Evolutionary conservation across 2,113 vertebrate species (phyloP).

Genomic region (Hystrix brachyura): DNA sequence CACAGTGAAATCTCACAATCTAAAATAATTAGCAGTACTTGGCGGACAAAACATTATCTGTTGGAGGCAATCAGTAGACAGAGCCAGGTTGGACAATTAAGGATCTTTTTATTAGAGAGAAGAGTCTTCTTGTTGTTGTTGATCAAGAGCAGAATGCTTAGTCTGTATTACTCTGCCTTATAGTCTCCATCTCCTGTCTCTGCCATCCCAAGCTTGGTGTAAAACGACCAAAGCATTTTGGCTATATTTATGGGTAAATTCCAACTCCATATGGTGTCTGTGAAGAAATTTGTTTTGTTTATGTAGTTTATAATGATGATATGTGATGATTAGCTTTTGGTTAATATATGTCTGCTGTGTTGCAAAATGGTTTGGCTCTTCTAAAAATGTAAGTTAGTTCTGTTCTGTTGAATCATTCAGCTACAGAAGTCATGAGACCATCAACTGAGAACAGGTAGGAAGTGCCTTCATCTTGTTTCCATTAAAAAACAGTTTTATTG

Average conservation of each 20-base stretch:
- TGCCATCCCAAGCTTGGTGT: neutral
- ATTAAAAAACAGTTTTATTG: slow-evolving; percentile 41
- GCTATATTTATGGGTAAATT: slow-evolving; percentile 1
- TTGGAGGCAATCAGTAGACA: slow-evolving; percentile 44
- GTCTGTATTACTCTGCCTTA: neutral
- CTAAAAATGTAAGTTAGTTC: slow-evolving; percentile 33
- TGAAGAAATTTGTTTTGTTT: slow-evolving; percentile 63
- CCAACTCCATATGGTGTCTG: slow-evolving; percentile 30
- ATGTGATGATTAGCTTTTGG: slow-evolving; percentile 34
- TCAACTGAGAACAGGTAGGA: neutral
- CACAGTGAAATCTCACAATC: slow-evolving; percentile 71
- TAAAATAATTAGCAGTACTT: slow-evolving; percentile 71
- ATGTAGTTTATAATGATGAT: neutral
- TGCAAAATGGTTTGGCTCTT: slow-evolving; percentile 39
- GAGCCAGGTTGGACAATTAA: slow-evolving; percentile 41
- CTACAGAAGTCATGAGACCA: neutral
- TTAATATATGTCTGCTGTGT: slow-evolving; percentile 21
- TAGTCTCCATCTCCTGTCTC: slow-evolving; percentile 18
- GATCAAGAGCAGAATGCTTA: neutral
- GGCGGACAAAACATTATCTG: slow-evolving; percentile 53
- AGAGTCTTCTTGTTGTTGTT: slow-evolving; percentile 42
- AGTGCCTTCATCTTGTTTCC: neutral
- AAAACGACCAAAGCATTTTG: slow-evolving; percentile 31
- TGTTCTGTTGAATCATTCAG: slow-evolving; percentile 47
- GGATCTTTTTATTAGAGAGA: neutral